Conservation (phyloP, 2,888 invertebrate species). For the Eupithecia centaureata region DNA sequence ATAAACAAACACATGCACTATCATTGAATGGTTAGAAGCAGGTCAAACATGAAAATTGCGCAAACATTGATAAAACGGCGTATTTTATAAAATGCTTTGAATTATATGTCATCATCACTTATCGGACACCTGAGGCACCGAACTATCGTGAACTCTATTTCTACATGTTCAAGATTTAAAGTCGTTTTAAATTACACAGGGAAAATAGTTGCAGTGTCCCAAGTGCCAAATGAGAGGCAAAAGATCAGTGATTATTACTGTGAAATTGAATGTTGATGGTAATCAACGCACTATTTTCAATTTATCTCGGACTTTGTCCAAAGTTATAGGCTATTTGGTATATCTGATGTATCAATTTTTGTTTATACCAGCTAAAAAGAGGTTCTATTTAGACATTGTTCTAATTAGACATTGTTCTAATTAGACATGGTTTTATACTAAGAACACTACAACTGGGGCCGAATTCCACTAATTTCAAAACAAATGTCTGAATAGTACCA, state of each 20-base stretch:
- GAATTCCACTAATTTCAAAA: too few relatives aligned
- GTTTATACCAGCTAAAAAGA: too few relatives aligned
- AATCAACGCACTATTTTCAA: slow-evolving; percentile 32
- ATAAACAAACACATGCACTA: slow-evolving; percentile 2
- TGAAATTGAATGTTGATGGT: slow-evolving; percentile 38
- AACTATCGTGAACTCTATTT: slow-evolving; percentile 3
- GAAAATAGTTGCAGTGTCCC: slow-evolving; percentile 19
- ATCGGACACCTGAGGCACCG: slow-evolving; percentile 7
- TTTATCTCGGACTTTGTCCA: slow-evolving; percentile 28
- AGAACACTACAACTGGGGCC: too few relatives aligned
- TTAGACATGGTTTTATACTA: too few relatives aligned
- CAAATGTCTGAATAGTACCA: too few relatives aligned
- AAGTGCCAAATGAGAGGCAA: slow-evolving; percentile 28
- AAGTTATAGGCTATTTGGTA: slow-evolving; percentile 5
- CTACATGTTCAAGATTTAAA: neutral
- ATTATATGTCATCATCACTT: slow-evolving; percentile 33
- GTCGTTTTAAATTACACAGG: neutral
- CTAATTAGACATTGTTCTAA: too few relatives aligned
- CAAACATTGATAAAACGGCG: slow-evolving; percentile 27
- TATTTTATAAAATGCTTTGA: slow-evolving; percentile 27
- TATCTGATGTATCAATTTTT: too few relatives aligned
- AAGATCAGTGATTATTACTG: slow-evolving; percentile 34
- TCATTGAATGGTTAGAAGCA: slow-evolving; percentile 10
- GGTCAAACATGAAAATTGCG: slow-evolving; percentile 32
- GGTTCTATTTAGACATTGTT: too few relatives aligned